Percentiles rank a stretch among this genome's conserved stretches.
Conservation (phyloP, 2,888 invertebrate species). For the Napeogenes sylphis region DNA sequence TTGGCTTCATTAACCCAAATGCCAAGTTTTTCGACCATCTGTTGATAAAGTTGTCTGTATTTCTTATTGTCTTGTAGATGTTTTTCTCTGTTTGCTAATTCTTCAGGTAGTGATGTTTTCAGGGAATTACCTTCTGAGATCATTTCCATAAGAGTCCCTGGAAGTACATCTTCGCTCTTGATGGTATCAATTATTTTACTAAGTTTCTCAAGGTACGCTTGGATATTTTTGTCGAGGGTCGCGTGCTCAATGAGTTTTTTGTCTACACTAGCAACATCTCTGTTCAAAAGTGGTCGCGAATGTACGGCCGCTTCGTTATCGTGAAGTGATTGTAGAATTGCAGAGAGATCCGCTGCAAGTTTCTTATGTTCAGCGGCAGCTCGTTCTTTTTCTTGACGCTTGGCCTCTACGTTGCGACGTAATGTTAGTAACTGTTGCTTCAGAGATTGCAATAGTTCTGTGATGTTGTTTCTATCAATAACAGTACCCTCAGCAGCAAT, state of each 20-base stretch:
- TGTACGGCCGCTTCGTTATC: conserved; percentile 88
- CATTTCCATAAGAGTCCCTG: conserved; percentile 88
- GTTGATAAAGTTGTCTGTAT: conserved; percentile 85
- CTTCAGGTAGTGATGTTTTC: conserved; percentile 85
- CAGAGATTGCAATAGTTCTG: conserved; percentile 90
- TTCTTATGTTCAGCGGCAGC: conserved; percentile 93
- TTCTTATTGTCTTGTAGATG: conserved; percentile 88
- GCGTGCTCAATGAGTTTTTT: conserved; percentile 88
- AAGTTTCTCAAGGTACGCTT: conserved; percentile 82
- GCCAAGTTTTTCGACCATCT: conserved; percentile 86
- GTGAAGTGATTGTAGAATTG: conserved; percentile 89
- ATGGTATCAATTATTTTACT: conserved; percentile 83
- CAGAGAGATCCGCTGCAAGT: conserved; percentile 88
- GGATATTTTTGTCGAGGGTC: conserved; percentile 82
- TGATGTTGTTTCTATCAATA: conserved; percentile 90
- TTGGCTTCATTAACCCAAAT: conserved; percentile 91
- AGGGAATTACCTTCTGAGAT: conserved; percentile 90
- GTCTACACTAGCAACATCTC: conserved; percentile 88
- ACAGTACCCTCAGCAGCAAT: conserved; percentile 94
- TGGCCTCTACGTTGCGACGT: conserved; percentile 88
- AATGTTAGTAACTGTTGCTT: conserved; percentile 90
- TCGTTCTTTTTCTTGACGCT: conserved; percentile 90
- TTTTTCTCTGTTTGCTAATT: conserved; percentile 87
- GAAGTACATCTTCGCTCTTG: conserved; percentile 86
- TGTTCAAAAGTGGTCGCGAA: conserved; percentile 87